phyloP scores from a whole-genome alignment of 2,113 vertebrate genomes.

The Pygoscelis antarcticus region DNA sequence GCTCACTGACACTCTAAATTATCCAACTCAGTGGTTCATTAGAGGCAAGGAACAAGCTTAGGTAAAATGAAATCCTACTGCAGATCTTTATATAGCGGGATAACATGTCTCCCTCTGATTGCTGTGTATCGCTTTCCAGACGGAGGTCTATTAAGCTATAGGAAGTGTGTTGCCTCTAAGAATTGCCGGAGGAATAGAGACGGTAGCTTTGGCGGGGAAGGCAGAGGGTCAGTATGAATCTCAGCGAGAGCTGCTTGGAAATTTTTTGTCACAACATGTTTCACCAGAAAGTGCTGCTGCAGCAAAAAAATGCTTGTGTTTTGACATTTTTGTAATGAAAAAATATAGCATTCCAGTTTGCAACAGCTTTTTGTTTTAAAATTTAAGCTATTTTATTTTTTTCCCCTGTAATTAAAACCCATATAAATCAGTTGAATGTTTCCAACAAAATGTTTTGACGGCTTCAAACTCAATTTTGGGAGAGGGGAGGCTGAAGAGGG shows the following conservation, averaged over 20 bases:
- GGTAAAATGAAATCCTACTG: slow-evolving; percentile 26
- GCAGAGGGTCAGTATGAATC: slow-evolving; percentile 3
- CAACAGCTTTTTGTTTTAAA: not conserved
- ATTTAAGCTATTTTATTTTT: not conserved
- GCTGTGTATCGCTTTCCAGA: not conserved
- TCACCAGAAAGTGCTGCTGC: slow-evolving; percentile 11
- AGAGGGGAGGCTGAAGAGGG: not conserved
- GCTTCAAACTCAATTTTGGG: slow-evolving; percentile 10
- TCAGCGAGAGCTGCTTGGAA: not conserved
- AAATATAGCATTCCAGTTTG: not conserved
- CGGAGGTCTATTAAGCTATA: not conserved
- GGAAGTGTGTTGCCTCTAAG: not conserved
- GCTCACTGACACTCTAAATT: slow-evolving; percentile 23
- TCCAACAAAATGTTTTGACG: not conserved
- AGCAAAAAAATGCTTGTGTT: not conserved
- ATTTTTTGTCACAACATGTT: slow-evolving; percentile 19
- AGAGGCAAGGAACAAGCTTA: slow-evolving; percentile 15
- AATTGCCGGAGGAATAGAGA: not conserved
- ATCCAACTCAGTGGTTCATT: slow-evolving; percentile 1
- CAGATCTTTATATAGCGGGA: not conserved
- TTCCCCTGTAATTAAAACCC: not conserved
- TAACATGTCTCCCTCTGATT: slow-evolving; percentile 19
- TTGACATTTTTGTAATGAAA: slow-evolving; percentile 53
- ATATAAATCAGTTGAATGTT: not conserved
- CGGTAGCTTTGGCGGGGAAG: not conserved